These are phyloP conservation scores for Myotis brandtii DNA, from an alignment of 2,113 vertebrate genomes.

Conservation along the genomic window DNA sequence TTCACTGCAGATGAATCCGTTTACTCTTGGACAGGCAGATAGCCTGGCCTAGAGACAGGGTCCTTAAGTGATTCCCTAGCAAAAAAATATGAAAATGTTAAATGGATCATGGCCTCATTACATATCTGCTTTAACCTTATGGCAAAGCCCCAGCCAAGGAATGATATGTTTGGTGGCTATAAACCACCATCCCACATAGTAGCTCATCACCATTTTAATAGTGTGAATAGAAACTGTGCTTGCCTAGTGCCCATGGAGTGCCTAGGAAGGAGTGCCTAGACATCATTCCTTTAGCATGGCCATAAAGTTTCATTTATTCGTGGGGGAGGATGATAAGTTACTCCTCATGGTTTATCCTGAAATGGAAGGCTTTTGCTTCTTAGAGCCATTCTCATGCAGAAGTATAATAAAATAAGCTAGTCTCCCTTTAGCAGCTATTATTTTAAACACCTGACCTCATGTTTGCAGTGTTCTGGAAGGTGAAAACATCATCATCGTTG, in stretches of 20 bases:
- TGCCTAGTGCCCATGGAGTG: background rate
- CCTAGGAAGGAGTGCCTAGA: background rate
- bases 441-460: background rate
- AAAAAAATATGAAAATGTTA: constrained; percentile 15
- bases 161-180: background rate
- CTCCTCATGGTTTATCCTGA: background rate
- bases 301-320: background rate
- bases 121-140: background rate
- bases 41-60: constrained; percentile 18
- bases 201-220: background rate
- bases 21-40: constrained; percentile 32
- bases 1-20: constrained; percentile 42
- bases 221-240: background rate
- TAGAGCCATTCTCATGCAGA: background rate
- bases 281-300: background rate
- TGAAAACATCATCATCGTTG: background rate
- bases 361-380: background rate
- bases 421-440: background rate
- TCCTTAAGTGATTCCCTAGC: background rate
- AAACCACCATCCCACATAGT: background rate
- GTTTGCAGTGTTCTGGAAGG: background rate
- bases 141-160: background rate
- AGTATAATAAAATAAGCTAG: background rate
- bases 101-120: background rate
- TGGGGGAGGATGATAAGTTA: background rate